Percentiles rank a stretch among this genome's conserved stretches.
Evolutionary conservation across 2,888 invertebrate species (phyloP).

Genomic region (Euzetes globulus): DNA sequence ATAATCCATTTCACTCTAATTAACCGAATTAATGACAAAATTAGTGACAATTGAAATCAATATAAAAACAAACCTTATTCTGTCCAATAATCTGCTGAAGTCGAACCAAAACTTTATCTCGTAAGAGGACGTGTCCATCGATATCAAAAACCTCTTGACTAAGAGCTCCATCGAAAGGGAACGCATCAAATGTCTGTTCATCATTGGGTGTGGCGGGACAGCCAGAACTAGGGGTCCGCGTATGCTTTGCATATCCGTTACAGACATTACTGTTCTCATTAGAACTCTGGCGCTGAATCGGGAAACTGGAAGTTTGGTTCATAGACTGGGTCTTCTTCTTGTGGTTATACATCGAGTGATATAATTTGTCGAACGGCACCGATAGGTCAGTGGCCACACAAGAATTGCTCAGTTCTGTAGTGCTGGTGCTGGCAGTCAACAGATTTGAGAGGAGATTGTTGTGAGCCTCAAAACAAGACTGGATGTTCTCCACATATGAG

Average conservation of each 20-base stretch:
- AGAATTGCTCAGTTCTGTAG: conserved; percentile 4
- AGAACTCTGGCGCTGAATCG: background rate
- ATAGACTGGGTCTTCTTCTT: background rate
- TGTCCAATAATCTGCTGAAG: background rate
- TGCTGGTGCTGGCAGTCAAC: conserved; percentile 1
- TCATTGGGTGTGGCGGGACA: conserved; percentile 56
- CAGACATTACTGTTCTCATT: background rate
- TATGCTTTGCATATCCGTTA: conserved; percentile 45
- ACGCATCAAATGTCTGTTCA: conserved; percentile 43
- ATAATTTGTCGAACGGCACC: background rate
- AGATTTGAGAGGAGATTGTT: background rate
- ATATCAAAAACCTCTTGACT: conserved; percentile 52
- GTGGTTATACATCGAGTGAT: background rate
- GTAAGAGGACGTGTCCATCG: conserved; percentile 65
- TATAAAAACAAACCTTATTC: conserved; percentile 1
- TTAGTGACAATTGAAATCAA: no score
- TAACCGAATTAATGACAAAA: background rate
- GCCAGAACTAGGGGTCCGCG: conserved; percentile 56
- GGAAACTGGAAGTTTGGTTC: background rate
- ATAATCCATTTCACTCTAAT: conserved; percentile 18
- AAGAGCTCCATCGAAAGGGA: conserved; percentile 27
- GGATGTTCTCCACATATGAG: background rate
- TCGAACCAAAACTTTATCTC: conserved; percentile 55
- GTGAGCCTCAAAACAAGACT: background rate
- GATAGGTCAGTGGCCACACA: background rate